phyloP scores from a whole-genome alignment of 2,797 vertebrate species.

The Sciurus vulgaris region DNA sequence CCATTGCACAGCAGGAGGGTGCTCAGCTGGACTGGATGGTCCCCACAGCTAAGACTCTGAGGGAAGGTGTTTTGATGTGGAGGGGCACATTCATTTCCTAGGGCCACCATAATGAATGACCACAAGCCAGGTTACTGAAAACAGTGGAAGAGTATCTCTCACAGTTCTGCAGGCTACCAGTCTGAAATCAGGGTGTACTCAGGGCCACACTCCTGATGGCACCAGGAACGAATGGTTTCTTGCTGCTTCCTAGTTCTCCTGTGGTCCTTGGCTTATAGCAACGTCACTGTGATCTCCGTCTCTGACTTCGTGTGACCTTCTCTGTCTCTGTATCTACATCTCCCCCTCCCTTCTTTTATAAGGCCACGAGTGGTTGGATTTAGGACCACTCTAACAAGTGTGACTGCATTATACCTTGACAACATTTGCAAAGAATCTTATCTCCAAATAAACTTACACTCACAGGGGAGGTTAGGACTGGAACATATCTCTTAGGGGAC shows the following conservation, averaged over 20 bases:
- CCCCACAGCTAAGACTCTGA: neutral
- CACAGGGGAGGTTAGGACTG: neutral
- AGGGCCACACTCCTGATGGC: rapidly evolving
- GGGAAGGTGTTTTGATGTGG: neutral
- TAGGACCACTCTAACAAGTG: too few relatives aligned
- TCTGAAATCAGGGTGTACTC: neutral
- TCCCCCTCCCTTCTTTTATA: neutral
- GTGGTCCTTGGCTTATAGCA: neutral
- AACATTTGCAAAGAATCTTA: neutral
- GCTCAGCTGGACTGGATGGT: neutral
- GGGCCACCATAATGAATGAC: neutral
- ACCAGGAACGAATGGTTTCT: neutral
- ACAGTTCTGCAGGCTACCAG: neutral
- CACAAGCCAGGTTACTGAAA: neutral
- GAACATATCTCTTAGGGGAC: neutral
- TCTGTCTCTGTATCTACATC: neutral
- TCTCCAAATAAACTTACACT: neutral
- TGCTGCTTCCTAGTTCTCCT: neutral
- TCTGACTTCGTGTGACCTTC: neutral
- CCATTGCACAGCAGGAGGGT: rapidly evolving
- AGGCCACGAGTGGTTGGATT: neutral
- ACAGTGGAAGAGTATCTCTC: neutral
- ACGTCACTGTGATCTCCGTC: neutral
- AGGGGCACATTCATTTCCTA: neutral
- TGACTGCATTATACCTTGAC: neutral